A percentile compares a stretch with the other conserved stretches of the same genome.
Evolutionary conservation across 1,140 invertebrate species (phyloP).

Genomic region (Cryptotermes secundus): DNA sequence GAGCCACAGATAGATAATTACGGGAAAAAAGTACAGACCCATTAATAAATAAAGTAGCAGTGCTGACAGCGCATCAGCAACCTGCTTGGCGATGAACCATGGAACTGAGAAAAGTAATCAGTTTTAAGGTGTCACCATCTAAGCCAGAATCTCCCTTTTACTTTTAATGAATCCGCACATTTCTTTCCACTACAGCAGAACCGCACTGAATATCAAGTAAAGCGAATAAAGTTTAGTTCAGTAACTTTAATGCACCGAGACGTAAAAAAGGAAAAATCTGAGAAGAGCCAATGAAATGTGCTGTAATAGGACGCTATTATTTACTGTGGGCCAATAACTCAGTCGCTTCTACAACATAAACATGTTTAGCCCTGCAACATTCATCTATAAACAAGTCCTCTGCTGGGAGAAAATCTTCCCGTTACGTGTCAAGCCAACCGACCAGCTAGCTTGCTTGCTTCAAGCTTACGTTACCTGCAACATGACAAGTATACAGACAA

Average conservation of each 20-base stretch:
- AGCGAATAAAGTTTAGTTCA: background rate
- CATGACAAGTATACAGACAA: background rate
- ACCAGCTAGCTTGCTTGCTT: background rate
- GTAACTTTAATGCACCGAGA: background rate
- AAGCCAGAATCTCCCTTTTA: background rate
- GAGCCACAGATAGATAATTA: too few relatives aligned
- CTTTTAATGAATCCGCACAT: background rate
- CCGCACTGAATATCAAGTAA: background rate
- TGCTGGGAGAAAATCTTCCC: background rate
- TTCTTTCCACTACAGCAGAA: background rate
- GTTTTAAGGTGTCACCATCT: background rate
- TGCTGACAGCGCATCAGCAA: background rate
- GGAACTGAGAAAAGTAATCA: background rate
- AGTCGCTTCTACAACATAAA: background rate
- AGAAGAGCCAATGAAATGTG: background rate
- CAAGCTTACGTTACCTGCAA: background rate
- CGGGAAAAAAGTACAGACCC: too few relatives aligned
- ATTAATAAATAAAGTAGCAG: background rate
- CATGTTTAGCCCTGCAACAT: background rate
- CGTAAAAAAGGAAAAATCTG: background rate
- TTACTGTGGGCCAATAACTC: background rate
- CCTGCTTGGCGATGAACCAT: background rate
- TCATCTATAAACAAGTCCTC: background rate
- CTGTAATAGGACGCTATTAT: background rate
- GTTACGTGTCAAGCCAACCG: background rate